Conservation (phyloP, 2,797 vertebrate genomes). For the Phrynocephalus vlangalii region DNA sequence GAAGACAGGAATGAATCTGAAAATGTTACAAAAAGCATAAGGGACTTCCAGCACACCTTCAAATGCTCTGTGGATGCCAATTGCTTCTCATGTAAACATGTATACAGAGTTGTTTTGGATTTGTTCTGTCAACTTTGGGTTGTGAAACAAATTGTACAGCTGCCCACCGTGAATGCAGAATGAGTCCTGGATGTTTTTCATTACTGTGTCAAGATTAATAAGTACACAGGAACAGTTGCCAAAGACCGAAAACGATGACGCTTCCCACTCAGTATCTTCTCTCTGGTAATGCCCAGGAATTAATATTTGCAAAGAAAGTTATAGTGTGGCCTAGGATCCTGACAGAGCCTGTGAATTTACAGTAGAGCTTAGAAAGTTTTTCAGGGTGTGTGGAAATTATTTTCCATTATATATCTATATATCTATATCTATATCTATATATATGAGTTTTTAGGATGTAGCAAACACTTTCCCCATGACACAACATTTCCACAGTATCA, state of each 20-base stretch:
- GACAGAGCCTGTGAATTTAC: not conserved
- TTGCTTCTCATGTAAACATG: constrained; percentile 84
- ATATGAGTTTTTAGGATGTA: no score
- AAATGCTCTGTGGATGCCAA: constrained; percentile 80
- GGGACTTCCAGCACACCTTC: constrained; percentile 84
- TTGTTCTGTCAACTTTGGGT: constrained; percentile 86
- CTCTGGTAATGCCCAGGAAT: not conserved
- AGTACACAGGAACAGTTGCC: constrained; percentile 20
- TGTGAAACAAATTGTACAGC: constrained; percentile 84
- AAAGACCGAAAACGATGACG: not conserved
- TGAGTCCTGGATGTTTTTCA: constrained; percentile 66
- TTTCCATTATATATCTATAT: no score
- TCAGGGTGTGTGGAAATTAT: no score
- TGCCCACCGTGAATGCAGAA: constrained; percentile 81
- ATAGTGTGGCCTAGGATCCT: not conserved
- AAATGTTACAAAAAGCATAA: constrained; percentile 89
- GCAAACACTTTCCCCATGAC: not conserved
- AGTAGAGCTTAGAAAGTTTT: not conserved
- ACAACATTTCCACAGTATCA: not conserved
- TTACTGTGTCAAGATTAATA: constrained; percentile 54
- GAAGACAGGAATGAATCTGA: constrained; percentile 87
- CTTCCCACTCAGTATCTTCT: not conserved
- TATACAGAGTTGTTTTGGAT: constrained; percentile 84
- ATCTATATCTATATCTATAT: no score
- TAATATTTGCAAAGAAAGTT: not conserved